phyloP scores from a whole-genome alignment of 2,888 invertebrate genomes.

The Silvanus unidentatus region DNA sequence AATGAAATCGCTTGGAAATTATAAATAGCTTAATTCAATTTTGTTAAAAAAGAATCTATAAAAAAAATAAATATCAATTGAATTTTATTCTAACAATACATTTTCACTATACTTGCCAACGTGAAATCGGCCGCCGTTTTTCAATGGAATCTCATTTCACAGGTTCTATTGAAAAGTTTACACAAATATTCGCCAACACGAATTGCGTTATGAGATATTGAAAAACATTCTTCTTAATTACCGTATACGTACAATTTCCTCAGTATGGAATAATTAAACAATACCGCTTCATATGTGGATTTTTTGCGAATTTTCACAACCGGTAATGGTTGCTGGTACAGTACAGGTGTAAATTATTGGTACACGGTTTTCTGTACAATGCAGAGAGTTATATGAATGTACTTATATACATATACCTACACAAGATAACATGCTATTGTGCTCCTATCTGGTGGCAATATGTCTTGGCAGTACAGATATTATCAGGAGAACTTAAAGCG shows the following conservation, averaged over 20 bases:
- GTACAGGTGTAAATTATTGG: slow-evolving; percentile 17
- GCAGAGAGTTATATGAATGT: slow-evolving; percentile 36
- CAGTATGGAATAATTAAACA: no score
- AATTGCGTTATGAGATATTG: no score
- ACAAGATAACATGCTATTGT: slow-evolving; percentile 43
- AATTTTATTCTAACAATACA: not conserved
- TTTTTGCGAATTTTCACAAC: no score
- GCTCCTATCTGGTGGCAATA: slow-evolving; percentile 42
- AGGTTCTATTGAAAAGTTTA: no score
- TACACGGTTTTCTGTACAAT: slow-evolving; percentile 29
- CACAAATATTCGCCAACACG: no score
- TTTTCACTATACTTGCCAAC: not conserved
- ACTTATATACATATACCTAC: slow-evolving; percentile 39
- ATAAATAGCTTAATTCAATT: slow-evolving; percentile 34
- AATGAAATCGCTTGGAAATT: slow-evolving; percentile 32
- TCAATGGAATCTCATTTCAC: no score
- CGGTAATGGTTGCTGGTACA: no score
- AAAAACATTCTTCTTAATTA: no score
- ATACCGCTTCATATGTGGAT: no score
- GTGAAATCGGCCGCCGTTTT: no score
- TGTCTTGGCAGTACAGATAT: slow-evolving; percentile 41
- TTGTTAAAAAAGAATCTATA: slow-evolving; percentile 18
- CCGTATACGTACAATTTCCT: no score
- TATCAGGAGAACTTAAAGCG: slow-evolving; percentile 39
- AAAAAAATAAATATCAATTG: not conserved